Evolutionary conservation across 2,888 invertebrate species (phyloP).

Genomic region (Camptogramma bilineatum): DNA sequence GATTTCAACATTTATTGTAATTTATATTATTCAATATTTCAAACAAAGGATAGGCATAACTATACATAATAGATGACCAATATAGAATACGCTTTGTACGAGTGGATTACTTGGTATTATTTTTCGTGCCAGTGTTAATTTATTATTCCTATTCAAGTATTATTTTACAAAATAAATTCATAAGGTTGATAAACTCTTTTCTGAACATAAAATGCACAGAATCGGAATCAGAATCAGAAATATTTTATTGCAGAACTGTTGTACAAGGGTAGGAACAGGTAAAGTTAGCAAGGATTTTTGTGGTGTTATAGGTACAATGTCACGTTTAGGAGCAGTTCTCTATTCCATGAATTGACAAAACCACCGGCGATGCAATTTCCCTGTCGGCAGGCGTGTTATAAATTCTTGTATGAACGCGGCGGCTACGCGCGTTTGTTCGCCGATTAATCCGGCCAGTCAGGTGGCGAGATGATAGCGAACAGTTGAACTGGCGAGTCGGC

Average conservation of each 20-base stretch:
- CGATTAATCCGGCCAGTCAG: conserved; percentile 24
- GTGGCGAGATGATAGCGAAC: conserved; percentile 15
- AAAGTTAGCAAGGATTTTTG: neutral
- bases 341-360: conserved; percentile 3
- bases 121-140: neutral
- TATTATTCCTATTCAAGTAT: neutral
- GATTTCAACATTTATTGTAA: conserved; percentile 7
- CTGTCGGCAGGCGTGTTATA: conserved; percentile 8
- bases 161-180: neutral
- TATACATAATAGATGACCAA: neutral
- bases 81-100: neutral
- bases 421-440: conserved; percentile 24
- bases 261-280: too few species aligned
- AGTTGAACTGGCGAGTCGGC: conserved; percentile 9
- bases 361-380: neutral
- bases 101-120: neutral
- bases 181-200: too few species aligned
- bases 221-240: too few species aligned
- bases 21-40: neutral
- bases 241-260: too few species aligned
- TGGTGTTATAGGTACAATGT: neutral
- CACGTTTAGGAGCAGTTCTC: neutral
- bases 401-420: conserved; percentile 8
- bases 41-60: too few species aligned
- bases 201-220: too few species aligned